Evolutionary conservation across 2,113 vertebrate genomes (phyloP), one percentile per base, ranked within the genome.

Genomic region (Perca flavescens): DNA sequence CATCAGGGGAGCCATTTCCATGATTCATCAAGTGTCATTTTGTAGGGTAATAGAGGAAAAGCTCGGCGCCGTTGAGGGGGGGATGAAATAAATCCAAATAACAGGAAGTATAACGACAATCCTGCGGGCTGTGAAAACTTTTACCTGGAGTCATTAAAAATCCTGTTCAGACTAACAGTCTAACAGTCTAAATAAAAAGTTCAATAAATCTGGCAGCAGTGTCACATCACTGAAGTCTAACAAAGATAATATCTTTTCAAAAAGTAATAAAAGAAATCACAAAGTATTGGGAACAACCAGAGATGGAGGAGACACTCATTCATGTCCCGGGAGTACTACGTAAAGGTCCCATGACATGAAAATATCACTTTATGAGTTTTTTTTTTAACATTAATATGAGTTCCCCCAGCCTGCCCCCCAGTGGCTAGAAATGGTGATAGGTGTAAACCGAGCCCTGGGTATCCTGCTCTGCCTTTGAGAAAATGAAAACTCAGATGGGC

Each of bases 1-100:
- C 78, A 86, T 86, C 87, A 47, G 12, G 12, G 58, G 49, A 80
- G 80, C 70, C 61, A 36, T 77, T 86, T 79, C 31, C 63, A 79
- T 63, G 74, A 89, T 74, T 86, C 83, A 86, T 86, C 85, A 77
- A 52, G 74, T 50, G 70, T 77, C 53, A 73, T 83, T 86, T 77
- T 70, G 67, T 70, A 49, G 52, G 25, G 79, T 70, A 74, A 80
- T 19, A 75, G 60, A 71, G 70, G 63, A 68, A 60, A 76, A 58
- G 79, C 82, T 77, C n/a, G 5, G 50, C 2, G 22, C 52, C 43
- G 50, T 53, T 57, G 34, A 25, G 57, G 65, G 25, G 14, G 17
- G 69, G 64, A 19, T 19, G 54, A 60, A 80, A 79, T 72, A 17
- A 84, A 85, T 80, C 76, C n/a, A 31, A 53, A 46, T 9, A 49